Evolutionary conservation across 2,797 vertebrate species (phyloP).

Genomic region (Scolopax rusticola): DNA sequence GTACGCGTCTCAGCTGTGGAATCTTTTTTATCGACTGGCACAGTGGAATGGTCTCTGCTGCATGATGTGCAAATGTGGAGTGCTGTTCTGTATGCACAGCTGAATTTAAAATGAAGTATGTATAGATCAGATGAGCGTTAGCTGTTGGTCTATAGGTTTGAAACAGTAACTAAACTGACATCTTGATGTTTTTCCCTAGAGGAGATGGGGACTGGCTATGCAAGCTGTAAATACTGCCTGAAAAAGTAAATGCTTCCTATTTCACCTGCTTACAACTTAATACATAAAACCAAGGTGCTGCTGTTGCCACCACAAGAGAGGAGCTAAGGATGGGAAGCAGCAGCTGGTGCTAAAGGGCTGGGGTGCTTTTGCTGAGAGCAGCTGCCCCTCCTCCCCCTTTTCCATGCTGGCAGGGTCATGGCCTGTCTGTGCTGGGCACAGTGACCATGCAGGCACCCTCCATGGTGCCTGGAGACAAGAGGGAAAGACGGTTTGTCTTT

Average conservation of each 20-base stretch:
- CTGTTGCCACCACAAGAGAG: slow-evolving; percentile 34
- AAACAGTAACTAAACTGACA: slow-evolving; percentile 54
- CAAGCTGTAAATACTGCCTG: slow-evolving; percentile 73
- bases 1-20: slow-evolving; percentile 32
- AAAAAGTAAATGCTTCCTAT: slow-evolving; percentile 75
- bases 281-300: slow-evolving; percentile 25
- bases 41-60: slow-evolving; percentile 29
- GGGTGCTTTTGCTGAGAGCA: slow-evolving; percentile 13
- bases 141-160: slow-evolving; percentile 46
- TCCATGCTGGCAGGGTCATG: not conserved
- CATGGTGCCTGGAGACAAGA: not conserved
- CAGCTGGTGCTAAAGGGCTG: not conserved
- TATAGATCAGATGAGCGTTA: slow-evolving; percentile 11
- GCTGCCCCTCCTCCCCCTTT: not conserved
- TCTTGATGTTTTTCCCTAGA: slow-evolving; percentile 75
- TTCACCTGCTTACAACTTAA: slow-evolving; percentile 65
- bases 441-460: not conserved
- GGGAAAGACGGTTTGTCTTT: not conserved
- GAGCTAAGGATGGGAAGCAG: slow-evolving; percentile 31
- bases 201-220: slow-evolving; percentile 72
- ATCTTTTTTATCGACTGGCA: slow-evolving; percentile 9
- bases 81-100: slow-evolving; percentile 26
- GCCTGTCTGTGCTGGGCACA: not conserved
- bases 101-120: slow-evolving; percentile 1
- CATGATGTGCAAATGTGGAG: slow-evolving; percentile 30